A percentile compares a stretch with the other conserved stretches of the same genome.
These are phyloP conservation scores for Oncorhynchus kisutch DNA, from an alignment of 2,113 vertebrate genomes.

Conservation along the genomic window DNA sequence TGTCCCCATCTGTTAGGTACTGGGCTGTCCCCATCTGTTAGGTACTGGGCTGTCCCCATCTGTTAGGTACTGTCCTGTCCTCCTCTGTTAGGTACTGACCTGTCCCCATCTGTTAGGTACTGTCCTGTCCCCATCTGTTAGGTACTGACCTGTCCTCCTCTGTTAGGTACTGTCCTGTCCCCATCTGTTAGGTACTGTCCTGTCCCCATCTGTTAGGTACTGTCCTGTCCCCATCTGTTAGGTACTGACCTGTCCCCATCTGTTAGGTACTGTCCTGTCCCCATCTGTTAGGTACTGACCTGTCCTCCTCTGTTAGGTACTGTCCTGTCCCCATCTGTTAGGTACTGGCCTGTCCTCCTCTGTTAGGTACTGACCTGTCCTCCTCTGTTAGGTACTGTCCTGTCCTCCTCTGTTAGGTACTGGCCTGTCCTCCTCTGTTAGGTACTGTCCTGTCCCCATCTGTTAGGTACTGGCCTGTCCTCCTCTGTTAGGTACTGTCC, in stretches of 20 bases:
- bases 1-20: slow-evolving; percentile 3
- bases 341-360: background rate
- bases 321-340: slow-evolving; percentile 21
- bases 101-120: slow-evolving; percentile 1
- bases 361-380: slow-evolving; percentile 41
- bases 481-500: no score
- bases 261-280: no score
- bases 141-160: background rate
- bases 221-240: slow-evolving; percentile 5
- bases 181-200: no score
- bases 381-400: no score
- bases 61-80: slow-evolving; percentile 39
- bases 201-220: no score
- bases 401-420: no score
- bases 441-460: slow-evolving; percentile 6
- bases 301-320: slow-evolving; percentile 33
- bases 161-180: slow-evolving; percentile 42
- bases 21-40: no score
- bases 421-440: slow-evolving; percentile 19
- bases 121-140: no score
- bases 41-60: background rate
- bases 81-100: background rate
- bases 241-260: slow-evolving; percentile 30
- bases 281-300: no score
- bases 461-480: slow-evolving; percentile 42